Evolutionary conservation across 2,797 vertebrate species (phyloP).

Genomic region (Tauraco hartlaubi): DNA sequence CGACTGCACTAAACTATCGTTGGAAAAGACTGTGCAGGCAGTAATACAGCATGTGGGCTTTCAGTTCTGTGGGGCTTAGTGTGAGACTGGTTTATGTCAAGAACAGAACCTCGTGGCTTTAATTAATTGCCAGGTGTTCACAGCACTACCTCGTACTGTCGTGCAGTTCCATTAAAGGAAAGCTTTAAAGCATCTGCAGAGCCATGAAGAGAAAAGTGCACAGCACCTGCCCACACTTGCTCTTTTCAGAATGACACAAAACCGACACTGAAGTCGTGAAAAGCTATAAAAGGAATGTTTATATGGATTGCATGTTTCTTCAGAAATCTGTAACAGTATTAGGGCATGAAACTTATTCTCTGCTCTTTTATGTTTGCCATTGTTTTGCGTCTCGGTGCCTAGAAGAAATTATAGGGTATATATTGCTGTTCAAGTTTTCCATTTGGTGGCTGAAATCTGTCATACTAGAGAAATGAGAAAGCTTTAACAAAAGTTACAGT

Average conservation of each 20-base stretch:
- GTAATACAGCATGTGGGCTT: conserved; percentile 3
- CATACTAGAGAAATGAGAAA: neutral
- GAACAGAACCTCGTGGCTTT: conserved; percentile 7
- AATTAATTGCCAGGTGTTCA: conserved; percentile 58
- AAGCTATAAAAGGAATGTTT: conserved; percentile 33
- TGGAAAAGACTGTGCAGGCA: neutral
- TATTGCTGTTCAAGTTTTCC: neutral
- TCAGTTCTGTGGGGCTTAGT: neutral
- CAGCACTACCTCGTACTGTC: neutral
- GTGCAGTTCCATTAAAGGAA: conserved; percentile 38
- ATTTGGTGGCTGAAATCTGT: neutral
- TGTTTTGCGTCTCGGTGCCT: neutral
- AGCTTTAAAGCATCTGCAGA: conserved; percentile 37
- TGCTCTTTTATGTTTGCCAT: neutral
- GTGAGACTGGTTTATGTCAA: conserved; percentile 31
- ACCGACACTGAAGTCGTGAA: conserved; percentile 1
- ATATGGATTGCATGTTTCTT: neutral
- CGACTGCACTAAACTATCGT: neutral
- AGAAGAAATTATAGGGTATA: neutral
- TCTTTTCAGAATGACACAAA: conserved; percentile 42
- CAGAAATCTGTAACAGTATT: neutral
- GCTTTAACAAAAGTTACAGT: neutral
- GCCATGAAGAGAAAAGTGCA: conserved; percentile 24
- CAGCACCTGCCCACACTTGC: conserved; percentile 52
- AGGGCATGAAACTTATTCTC: neutral